Base-by-base conservation (phyloP, 2,797 vertebrate species). In the Brachyrhaphis roseni region DNA sequence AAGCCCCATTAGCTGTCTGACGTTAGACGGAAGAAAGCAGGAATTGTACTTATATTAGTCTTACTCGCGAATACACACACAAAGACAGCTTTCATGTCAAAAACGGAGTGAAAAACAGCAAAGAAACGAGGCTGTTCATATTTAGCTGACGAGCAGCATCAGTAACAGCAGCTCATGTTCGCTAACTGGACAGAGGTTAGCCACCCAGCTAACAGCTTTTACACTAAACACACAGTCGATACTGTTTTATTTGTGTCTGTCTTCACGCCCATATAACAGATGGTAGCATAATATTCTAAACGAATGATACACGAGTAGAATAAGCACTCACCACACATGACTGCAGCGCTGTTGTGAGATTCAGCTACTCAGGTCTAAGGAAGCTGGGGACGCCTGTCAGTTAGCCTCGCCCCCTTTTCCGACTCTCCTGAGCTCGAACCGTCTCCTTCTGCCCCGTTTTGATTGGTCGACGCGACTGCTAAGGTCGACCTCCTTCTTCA, bases 321-420 rank as follows among this genome's bases (percentile, higher is more conserved):
- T 45, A 31, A 20, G 7, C 47, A 96, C 96, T 96, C 89, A 96
- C 96, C 96, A 94, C 96, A 96, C 96, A 96, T 96, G 93, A 89
- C 90, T 93, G 23, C 92, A 47, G 77, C 70, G 82, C 41, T 41
- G 82, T 53, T 91, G 87, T 82, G 90, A 91, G 86, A 71, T 75
- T 76, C 79, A 83, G 82, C 74, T 90, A 86, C 78, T 90, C 64
- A 2, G 72, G 81, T 84, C 76, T 85, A 68, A 1, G 70, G 86
- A 78, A 85, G 84, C 86, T 78, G 75, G 75, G 79, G 88, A 80
- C 78, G 86, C 77, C 88, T 92, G 84, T 92, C 89, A 91, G 0
- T 5, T 66, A 76, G 74, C 43, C 62, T 70, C 91, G 86, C 90
- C 93, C 57, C 74, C 74, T 47, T 47, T 73, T 20, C 8, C 5